phyloP scores from a whole-genome alignment of 2,113 vertebrate species.

The Oncorhynchus kisutch region DNA sequence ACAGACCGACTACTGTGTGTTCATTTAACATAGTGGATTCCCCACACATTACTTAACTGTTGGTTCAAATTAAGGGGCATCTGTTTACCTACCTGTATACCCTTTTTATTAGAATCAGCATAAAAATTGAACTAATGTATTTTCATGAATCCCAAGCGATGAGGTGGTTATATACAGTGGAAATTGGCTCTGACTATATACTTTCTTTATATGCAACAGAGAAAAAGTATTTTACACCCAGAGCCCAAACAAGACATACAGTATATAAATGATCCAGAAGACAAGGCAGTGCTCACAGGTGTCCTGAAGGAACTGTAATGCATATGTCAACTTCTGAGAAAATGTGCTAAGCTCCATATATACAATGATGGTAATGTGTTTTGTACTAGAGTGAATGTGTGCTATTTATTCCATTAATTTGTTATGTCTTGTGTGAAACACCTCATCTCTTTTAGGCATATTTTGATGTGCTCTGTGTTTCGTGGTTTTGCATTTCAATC shows the following conservation, averaged over 20 bases:
- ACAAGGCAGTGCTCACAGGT: slow-evolving; percentile 3
- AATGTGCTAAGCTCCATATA: slow-evolving; percentile 7
- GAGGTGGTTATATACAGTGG: background rate
- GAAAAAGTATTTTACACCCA: background rate
- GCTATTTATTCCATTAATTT: background rate
- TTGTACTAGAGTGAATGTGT: slow-evolving; percentile 2
- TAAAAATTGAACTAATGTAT: background rate
- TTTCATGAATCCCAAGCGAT: slow-evolving; percentile 9
- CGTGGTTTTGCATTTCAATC: slow-evolving; percentile 8
- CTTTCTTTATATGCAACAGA: slow-evolving; percentile 16
- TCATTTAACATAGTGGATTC: background rate
- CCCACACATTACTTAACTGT: background rate
- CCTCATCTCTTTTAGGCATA: background rate
- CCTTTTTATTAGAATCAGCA: background rate
- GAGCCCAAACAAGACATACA: slow-evolving; percentile 11
- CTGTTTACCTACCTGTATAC: slow-evolving; percentile 18
- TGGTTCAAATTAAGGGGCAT: slow-evolving; percentile 22
- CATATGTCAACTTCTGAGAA: slow-evolving; percentile 4
- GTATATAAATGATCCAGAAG: background rate
- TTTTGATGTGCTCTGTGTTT: slow-evolving; percentile 1
- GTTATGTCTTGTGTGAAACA: background rate
- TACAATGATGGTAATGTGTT: background rate
- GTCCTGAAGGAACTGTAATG: slow-evolving; percentile 7
- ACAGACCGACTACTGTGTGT: background rate
- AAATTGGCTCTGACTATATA: slow-evolving; percentile 18